Conservation (phyloP, 2,888 invertebrate genomes). For the Petrolisthes manimaculis region DNA sequence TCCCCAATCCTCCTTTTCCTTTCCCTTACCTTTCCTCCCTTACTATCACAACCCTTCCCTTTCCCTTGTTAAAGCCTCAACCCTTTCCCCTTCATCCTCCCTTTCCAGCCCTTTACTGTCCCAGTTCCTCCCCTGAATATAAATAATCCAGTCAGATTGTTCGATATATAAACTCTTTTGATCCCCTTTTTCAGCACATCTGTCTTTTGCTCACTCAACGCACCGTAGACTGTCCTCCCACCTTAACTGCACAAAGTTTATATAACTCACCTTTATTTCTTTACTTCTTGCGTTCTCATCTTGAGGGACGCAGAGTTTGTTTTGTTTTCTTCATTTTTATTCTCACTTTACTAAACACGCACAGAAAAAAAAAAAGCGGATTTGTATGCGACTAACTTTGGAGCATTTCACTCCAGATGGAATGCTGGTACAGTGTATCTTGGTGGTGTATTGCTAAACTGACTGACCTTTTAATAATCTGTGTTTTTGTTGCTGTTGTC, state of each 20-base stretch:
- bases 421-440: background rate
- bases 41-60: background rate
- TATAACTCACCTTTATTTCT: no score
- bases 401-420: slow-evolving; percentile 9
- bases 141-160: no score
- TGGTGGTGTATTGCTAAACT: background rate
- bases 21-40: background rate
- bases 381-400: slow-evolving; percentile 23
- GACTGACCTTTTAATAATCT: background rate
- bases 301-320: slow-evolving; percentile 21
- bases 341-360: slow-evolving; percentile 6
- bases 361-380: no score
- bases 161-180: no score
- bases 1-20: background rate
- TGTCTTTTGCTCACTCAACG: no score
- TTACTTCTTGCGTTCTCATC: background rate
- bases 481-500: background rate
- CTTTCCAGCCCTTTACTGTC: background rate
- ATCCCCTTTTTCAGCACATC: no score
- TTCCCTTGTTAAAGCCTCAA: background rate
- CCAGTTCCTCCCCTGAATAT: no score
- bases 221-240: no score
- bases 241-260: no score
- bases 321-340: slow-evolving; percentile 11
- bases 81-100: background rate